Conservation (phyloP, 92 coral and sea anemone genomes). For the Epizoanthus scotinus region DNA sequence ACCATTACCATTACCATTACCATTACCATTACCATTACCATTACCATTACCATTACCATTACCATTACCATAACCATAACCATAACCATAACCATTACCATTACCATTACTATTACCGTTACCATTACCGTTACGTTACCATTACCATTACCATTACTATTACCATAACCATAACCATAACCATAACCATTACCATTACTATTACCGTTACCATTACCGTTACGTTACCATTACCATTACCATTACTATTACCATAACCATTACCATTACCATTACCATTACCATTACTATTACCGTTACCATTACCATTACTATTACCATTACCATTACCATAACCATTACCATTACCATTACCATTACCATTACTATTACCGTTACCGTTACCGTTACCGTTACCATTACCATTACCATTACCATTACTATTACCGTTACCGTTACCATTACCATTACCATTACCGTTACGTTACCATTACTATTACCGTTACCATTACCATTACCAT, state of each 20-base stretch:
- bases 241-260: too few relatives aligned
- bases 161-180: too few relatives aligned
- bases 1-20: conserved; percentile 14
- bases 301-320: not conserved
- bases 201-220: not conserved
- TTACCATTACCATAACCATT: not conserved
- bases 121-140: too few relatives aligned
- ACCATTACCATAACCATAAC: not conserved
- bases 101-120: conserved; percentile 1
- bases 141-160: not conserved
- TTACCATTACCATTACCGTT: not conserved
- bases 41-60: not conserved
- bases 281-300: conserved; percentile 6
- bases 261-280: not conserved
- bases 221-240: too few relatives aligned
- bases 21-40: not conserved
- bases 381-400: not conserved
- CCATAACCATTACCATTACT: not conserved
- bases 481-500: conserved; percentile 8
- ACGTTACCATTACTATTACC: too few relatives aligned
- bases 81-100: not conserved
- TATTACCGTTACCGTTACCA: not conserved
- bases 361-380: not conserved
- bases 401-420: conserved; percentile 13
- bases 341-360: conserved; percentile 6